Evolutionary conservation across 1,140 invertebrate species (phyloP), one percentile per base, ranked within the genome.

Genomic region (Drosophila grimshawi): DNA sequence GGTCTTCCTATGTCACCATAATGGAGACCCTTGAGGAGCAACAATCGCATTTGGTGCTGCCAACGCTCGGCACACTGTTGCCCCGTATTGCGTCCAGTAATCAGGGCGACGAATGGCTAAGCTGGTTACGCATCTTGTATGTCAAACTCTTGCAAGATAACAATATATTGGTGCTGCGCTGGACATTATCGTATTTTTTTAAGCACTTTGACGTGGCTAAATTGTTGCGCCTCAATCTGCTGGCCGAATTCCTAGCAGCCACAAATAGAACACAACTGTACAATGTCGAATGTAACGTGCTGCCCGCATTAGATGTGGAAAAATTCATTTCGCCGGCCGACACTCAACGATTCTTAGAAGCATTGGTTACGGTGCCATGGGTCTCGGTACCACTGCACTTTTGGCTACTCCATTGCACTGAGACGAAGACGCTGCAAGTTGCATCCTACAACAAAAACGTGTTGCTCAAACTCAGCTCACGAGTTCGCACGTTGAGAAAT

Each of bases 11-110:
- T 57, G 60, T 91, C 6, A 78, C 66, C 3, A 80, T 95, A 19
- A 72, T 95, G 35, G 94, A 95, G 82, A 93, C 92, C 29, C 86
- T 95, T 10, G 94, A 95, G 81, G 95, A 95, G 76, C 94, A 95
- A 75, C 94, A 95, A 82, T 93, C 93, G n/a, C 94, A 95, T 83
- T 86, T 95, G 7, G 88, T 95, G 11, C 81, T 93, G 39, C 95
- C 95, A 51, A 90, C 93, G n/a, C 72, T 95, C 8, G 39, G 5
- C 19, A 89, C 85, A 0, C 43, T 86, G 4, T 2, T 86, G 48
- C 72, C 85, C 0, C 69, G 80, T 68, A 10, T 91, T 94, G 53
- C 5, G n/a, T 32, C 29, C 46, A 49, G 53, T 19, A 51, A 41
- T 19, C 8, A 56, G 2, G 49, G 32, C 2, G 49, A 62, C 0